phyloP scores from a whole-genome alignment of 92 coral and sea anemone species.

The Phymanthus crucifer region DNA sequence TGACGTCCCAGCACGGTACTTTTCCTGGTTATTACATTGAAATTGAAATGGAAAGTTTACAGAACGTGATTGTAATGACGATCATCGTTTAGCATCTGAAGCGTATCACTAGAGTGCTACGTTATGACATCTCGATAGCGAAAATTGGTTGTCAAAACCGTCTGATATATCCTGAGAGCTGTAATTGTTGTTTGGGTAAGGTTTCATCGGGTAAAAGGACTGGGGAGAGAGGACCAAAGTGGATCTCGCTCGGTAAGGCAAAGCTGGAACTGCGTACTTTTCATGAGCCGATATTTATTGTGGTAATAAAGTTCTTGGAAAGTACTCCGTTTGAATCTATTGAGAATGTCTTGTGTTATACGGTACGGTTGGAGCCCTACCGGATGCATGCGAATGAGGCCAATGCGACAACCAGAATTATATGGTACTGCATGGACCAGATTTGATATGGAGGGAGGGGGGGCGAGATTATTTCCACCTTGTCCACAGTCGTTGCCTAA shows the following conservation, averaged over 20 bases:
- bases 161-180: background rate
- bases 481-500: background rate
- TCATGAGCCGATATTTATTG: too few species aligned
- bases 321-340: too few species aligned
- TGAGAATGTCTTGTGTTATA: too few species aligned
- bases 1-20: background rate
- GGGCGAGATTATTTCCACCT: background rate
- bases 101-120: background rate
- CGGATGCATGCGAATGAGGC: too few species aligned
- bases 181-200: background rate
- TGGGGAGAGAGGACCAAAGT: background rate
- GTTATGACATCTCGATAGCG: background rate
- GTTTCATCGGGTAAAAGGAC: background rate
- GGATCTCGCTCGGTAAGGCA: too few species aligned
- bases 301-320: too few species aligned
- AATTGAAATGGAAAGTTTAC: background rate
- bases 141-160: conserved; percentile 1
- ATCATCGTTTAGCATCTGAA: background rate
- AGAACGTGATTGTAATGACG: background rate
- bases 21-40: background rate
- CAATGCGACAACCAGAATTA: too few species aligned
- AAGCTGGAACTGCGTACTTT: too few species aligned
- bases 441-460: too few species aligned
- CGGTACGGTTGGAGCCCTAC: too few species aligned
- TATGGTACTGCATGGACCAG: too few species aligned